Evolutionary conservation across 1,140 invertebrate genomes (phyloP).

Genomic region (Kradibia gibbosae): DNA sequence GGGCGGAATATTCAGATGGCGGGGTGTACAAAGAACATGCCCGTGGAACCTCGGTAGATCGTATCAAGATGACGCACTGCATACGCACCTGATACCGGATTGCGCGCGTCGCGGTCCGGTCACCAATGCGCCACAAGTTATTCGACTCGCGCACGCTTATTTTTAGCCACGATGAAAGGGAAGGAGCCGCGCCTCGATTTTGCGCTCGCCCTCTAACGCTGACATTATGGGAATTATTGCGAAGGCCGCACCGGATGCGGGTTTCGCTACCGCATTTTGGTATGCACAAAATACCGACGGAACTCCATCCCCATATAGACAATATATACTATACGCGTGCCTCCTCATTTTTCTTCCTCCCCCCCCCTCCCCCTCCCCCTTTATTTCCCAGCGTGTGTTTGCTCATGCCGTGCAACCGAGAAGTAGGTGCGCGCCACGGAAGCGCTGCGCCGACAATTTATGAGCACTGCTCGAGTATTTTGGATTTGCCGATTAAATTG

Average conservation of each 20-base stretch:
- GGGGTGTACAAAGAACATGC: constrained; percentile 47
- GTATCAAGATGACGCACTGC: constrained; percentile 71
- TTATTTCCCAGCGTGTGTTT: background rate
- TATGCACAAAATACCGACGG: background rate
- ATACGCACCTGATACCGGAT: constrained; percentile 69
- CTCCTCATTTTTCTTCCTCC: background rate
- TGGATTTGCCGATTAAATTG: background rate
- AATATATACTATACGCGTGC: background rate
- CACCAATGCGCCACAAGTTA: constrained; percentile 16
- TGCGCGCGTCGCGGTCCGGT: constrained; percentile 54
- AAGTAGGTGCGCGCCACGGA: background rate
- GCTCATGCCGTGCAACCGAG: background rate
- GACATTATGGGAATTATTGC: constrained; percentile 18
- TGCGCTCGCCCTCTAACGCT: background rate
- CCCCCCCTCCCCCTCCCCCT: too few species aligned
- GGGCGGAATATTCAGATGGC: constrained; percentile 66
- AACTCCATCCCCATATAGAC: background rate
- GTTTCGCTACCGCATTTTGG: background rate
- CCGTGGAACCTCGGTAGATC: constrained; percentile 56
- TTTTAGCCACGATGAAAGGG: constrained; percentile 41
- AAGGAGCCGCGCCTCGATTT: constrained; percentile 33
- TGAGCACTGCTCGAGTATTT: background rate
- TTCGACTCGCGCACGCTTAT: background rate
- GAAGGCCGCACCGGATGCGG: background rate
- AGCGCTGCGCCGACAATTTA: constrained; percentile 16